Evolutionary conservation across 2,113 vertebrate species (phyloP), one percentile per base, ranked within the genome.

Genomic region (Pogonocichla stellata): DNA sequence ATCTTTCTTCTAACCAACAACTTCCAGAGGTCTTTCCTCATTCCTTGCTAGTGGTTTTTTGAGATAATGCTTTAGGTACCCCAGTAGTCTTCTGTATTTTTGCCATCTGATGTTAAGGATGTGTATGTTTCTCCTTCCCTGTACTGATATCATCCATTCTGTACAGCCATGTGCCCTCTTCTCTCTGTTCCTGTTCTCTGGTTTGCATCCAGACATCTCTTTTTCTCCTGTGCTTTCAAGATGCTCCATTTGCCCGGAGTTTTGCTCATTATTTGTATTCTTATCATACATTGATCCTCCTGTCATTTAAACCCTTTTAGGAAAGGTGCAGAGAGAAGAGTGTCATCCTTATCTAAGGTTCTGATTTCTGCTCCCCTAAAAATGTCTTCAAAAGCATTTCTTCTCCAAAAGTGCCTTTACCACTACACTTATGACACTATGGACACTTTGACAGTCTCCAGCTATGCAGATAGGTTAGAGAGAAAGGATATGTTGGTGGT

Each of bases 371-470:
- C 58, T 86, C 88, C 47, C 78, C 45, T 85, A 8, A 50, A 96
- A 60, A 12, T 38, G 11, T 74, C 14, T 60, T 45, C 61, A 43
- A 85, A 82, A 92, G 14, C 5, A 29, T 91, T 77, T 91, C 33
- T 94, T 20, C 33, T 87, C 53, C 0, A 0, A 18, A 78, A 85
- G 20, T 38, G 38, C 38, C 38, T 38, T 38, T 38, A 10, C 38
- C 0, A 5, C 42, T 79, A 1, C 48, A 10, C 7, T 87, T 91
- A n/a, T 1, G 15, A 28, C 57, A n/a, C 9, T 72, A 0, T 64
- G 36, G 57, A n/a, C 42, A 48, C 50, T 71, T 93, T 33, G 69
- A 34, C 16, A 61, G 58, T 56, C 19, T 91, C 29, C 31, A 54
- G 14, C 36, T 54, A 25, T 31, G 22, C 38, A 57, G 34, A 17